Conservation (phyloP, 1,140 invertebrate species). For the Protaetia brevitarsis region DNA sequence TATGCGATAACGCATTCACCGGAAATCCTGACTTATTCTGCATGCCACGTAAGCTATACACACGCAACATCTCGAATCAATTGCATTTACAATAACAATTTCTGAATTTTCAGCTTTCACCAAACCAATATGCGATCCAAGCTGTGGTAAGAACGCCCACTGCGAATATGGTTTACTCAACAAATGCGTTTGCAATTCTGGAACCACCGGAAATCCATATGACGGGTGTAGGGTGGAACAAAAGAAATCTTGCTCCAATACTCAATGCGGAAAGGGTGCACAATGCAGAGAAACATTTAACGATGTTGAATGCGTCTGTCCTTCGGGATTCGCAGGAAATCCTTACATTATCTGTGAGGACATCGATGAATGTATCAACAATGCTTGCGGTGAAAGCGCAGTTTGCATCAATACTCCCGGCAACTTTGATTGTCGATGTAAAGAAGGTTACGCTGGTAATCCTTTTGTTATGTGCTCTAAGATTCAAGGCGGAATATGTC, state of each 20-base stretch:
- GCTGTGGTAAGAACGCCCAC: constrained; percentile 78
- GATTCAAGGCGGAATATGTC: constrained; percentile 64
- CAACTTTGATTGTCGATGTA: constrained; percentile 82
- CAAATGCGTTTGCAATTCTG: constrained; percentile 79
- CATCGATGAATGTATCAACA: constrained; percentile 78
- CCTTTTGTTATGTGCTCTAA: constrained; percentile 75
- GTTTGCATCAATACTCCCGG: constrained; percentile 85
- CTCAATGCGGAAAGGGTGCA: constrained; percentile 73
- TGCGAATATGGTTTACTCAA: constrained; percentile 77
- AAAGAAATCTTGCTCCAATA: constrained; percentile 68
- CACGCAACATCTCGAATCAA: no score
- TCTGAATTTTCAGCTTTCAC: constrained; percentile 62
- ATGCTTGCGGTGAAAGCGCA: constrained; percentile 81
- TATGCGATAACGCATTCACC: constrained; percentile 82
- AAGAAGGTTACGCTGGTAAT: constrained; percentile 77
- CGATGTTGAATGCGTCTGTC: constrained; percentile 77
- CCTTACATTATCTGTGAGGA: constrained; percentile 82
- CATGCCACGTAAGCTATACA: constrained; percentile 77
- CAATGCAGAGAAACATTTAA: constrained; percentile 71
- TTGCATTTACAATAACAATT: constrained; percentile 14
- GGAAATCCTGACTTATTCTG: constrained; percentile 86
- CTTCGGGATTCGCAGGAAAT: constrained; percentile 78
- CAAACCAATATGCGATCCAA: constrained; percentile 74
- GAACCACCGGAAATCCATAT: constrained; percentile 84
- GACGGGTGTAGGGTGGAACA: constrained; percentile 62